These are phyloP conservation scores for Euspilapteryx auroguttella DNA, from an alignment of 2,888 invertebrate species.

Conservation along the genomic window DNA sequence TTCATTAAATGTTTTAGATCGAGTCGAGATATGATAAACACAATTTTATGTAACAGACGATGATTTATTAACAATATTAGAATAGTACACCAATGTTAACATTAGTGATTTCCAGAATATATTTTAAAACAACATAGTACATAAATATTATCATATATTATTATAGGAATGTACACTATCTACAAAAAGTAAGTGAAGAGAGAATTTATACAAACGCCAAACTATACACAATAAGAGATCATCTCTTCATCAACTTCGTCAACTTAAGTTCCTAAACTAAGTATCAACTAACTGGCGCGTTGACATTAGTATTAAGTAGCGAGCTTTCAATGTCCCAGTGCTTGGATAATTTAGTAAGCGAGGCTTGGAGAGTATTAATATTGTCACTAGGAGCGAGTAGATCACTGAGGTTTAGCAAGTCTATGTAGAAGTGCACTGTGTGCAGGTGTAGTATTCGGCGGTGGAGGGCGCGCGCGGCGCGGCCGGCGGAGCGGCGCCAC, in stretches of 20 bases:
- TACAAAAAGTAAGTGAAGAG: too few species aligned
- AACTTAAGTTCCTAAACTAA: too few species aligned
- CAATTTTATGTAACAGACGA: too few species aligned
- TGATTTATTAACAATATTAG: too few species aligned
- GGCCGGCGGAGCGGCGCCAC: constrained; percentile 41
- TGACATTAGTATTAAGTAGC: constrained; percentile 18
- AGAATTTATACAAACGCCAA: too few species aligned
- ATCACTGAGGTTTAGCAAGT: constrained; percentile 30
- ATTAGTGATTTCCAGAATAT: too few species aligned
- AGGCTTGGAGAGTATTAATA: constrained; percentile 19
- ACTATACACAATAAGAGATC: too few species aligned
- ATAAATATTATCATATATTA: constrained; percentile 26
- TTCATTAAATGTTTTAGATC: too few species aligned
- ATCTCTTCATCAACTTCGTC: too few species aligned
- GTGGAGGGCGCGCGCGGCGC: constrained; percentile 26
- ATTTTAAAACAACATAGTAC: constrained; percentile 27
- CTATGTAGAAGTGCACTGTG: constrained; percentile 31
- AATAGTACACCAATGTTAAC: too few species aligned
- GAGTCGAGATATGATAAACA: too few species aligned
- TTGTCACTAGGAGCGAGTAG: constrained; percentile 21
- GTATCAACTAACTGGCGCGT: constrained; percentile 15
- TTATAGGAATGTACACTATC: constrained; percentile 49
- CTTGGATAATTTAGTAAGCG: constrained; percentile 24
- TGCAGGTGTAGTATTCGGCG: constrained; percentile 39
- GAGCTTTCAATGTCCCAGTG: constrained; percentile 32